These are phyloP conservation scores for Homalodisca vitripennis DNA, from an alignment of 1,140 invertebrate genomes.

Conservation along the genomic window DNA sequence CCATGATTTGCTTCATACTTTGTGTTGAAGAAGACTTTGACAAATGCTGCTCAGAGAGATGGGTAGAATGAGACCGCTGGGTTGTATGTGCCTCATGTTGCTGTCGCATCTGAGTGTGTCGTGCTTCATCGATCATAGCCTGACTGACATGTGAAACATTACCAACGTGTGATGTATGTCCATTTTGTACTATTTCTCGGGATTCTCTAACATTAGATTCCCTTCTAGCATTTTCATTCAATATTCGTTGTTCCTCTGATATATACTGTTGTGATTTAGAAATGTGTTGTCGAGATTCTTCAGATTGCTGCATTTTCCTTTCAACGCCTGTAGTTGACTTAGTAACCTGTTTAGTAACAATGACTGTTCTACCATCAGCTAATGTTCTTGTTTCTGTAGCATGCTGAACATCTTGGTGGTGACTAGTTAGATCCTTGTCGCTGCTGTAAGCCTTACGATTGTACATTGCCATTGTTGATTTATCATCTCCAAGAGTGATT, in stretches of 20 bases:
- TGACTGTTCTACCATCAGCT: slow-evolving; percentile 54
- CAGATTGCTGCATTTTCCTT: slow-evolving; percentile 42
- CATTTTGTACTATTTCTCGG: neutral
- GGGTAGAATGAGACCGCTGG: slow-evolving; percentile 1
- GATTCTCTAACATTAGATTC: neutral
- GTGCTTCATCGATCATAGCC: slow-evolving; percentile 6
- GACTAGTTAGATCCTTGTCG: slow-evolving; percentile 39
- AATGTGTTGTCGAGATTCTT: slow-evolving; percentile 23
- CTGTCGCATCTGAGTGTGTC: neutral
- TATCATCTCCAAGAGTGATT: slow-evolving; percentile 60
- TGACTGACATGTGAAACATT: slow-evolving; percentile 1
- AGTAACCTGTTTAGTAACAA: slow-evolving; percentile 53
- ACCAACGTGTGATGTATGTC: neutral
- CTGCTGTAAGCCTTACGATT: slow-evolving; percentile 30
- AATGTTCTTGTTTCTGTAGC: slow-evolving; percentile 50
- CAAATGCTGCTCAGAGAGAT: slow-evolving; percentile 27
- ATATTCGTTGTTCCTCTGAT: slow-evolving; percentile 2
- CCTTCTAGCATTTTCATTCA: neutral
- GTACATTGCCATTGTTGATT: slow-evolving; percentile 26
- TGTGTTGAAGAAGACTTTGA: slow-evolving; percentile 34
- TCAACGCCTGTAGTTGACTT: slow-evolving; percentile 44
- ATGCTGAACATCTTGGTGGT: slow-evolving; percentile 40
- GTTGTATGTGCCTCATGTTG: neutral
- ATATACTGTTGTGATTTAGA: neutral
- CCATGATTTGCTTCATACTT: slow-evolving; percentile 29